Evolutionary conservation across 1,140 invertebrate genomes (phyloP).

Genomic region (Colletes latitarsis): DNA sequence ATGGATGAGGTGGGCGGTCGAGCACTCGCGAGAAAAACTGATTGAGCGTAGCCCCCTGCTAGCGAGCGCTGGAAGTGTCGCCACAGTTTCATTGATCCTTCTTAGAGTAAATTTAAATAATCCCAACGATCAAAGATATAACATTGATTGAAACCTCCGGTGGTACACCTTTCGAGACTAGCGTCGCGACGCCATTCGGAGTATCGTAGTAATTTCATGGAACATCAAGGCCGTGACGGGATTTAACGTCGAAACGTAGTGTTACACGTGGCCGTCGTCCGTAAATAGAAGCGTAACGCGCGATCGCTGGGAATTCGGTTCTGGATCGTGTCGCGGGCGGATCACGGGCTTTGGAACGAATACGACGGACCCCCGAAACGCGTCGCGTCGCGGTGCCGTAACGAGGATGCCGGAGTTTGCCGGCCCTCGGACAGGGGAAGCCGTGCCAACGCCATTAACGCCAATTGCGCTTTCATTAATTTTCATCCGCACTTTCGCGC

Average conservation of each 20-base stretch:
- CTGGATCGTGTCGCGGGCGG: conserved; percentile 36
- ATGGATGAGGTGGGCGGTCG: no score
- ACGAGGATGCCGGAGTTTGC: conserved; percentile 60
- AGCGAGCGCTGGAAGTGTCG: no score
- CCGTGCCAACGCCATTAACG: conserved; percentile 54
- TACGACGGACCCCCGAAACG: conserved; percentile 28
- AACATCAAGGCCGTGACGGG: conserved; percentile 16
- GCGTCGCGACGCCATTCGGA: no score
- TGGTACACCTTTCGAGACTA: no score
- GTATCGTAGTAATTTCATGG: conserved; percentile 31
- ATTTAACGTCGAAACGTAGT: no score
- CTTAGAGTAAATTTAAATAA: no score
- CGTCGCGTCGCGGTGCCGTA: conserved; percentile 19
- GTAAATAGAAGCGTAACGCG: conserved; percentile 34
- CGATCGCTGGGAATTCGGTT: conserved; percentile 4
- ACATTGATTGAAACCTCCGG: no score
- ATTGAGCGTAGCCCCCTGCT: no score
- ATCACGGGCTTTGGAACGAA: conserved; percentile 30
- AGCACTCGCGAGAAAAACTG: no score
- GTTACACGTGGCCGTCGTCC: no score
- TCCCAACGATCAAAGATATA: no score
- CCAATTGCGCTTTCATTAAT: conserved; percentile 69
- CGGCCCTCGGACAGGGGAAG: conserved; percentile 40
- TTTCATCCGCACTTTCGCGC: conserved; percentile 58
- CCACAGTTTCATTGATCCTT: no score